Base-by-base conservation (phyloP, 2,888 invertebrate species). In the Temnothorax unifasciatus region DNA sequence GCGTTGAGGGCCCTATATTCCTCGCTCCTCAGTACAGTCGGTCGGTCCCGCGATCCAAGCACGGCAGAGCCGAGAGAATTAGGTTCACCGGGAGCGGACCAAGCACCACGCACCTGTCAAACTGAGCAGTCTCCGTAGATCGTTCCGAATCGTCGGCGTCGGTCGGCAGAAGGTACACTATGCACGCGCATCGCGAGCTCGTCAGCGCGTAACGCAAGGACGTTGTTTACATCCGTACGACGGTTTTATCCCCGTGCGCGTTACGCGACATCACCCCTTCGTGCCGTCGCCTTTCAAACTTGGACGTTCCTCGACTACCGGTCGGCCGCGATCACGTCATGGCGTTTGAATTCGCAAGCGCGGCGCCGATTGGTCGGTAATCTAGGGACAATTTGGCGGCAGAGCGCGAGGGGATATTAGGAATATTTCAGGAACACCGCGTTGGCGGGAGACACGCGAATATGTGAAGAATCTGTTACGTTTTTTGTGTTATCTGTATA, bases 301-400 rank as follows among this genome's bases (percentile, higher is more conserved):
- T 38, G 13, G 25, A 44, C 18, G 1, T 2, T n/a, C 29, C 21
- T 21, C 21, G 21, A 25, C 54, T 91, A 93, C 93, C 90, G 92
- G 92, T 92, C 90, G 85, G 18, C 89, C 77, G 87, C 82, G 81
- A 34, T 83, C 83, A 71, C 83, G 76, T 83, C 86, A 76, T 85
- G n/a, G 82, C 82, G 91, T 93, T 93, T 86, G 82, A 93, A 93
- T 86, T 75, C 44, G 81, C 86, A 89, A 83, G 68, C 5, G 25
- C 6, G 13, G 9, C 34, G 21, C 4, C 59, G 50, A 93, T 93
- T 93, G 90, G 93, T 61, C n/a, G 57, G 21, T 11, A 9, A 18
- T 25, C 18, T 50, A 38, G 21, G 11, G n/a, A 59, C 44, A 59
- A n/a, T 44, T 73, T 5, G 3, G 3, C 18, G 9, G 18, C 13